Conservation (phyloP, 2,797 vertebrate genomes). For the Rhodeus uyekii region DNA sequence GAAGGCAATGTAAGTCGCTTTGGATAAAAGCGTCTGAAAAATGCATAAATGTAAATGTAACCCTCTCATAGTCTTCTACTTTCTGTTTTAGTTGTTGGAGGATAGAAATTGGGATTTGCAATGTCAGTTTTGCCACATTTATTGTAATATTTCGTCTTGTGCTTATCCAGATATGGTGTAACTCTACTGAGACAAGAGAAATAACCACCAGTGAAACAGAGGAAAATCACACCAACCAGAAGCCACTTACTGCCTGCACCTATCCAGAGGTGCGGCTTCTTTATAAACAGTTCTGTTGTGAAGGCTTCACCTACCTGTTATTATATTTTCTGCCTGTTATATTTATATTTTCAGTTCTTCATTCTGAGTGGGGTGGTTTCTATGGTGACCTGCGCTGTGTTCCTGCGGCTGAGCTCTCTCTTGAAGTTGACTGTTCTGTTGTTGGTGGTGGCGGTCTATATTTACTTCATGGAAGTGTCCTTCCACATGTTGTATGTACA, state of each 20-base stretch:
- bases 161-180: slow-evolving; percentile 73
- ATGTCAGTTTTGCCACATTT: neutral
- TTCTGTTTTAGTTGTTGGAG: neutral
- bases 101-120: neutral
- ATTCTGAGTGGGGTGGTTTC: slow-evolving; percentile 74
- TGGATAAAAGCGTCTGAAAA: no score
- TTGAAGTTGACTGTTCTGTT: slow-evolving; percentile 75
- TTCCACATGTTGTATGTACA: slow-evolving; percentile 42
- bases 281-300: neutral
- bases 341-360: slow-evolving; percentile 66
- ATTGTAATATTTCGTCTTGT: neutral
- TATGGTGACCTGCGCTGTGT: slow-evolving; percentile 82
- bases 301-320: neutral
- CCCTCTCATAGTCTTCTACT: neutral
- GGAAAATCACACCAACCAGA: slow-evolving; percentile 43
- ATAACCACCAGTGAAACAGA: slow-evolving; percentile 13
- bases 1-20: no score
- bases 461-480: slow-evolving; percentile 73
- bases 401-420: slow-evolving; percentile 76
- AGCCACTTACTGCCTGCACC: slow-evolving; percentile 65
- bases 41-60: no score
- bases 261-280: slow-evolving; percentile 72
- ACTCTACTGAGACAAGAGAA: slow-evolving; percentile 57
- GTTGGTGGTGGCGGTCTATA: slow-evolving; percentile 69
- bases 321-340: neutral